Percentiles rank a stretch among this genome's conserved stretches.
Evolutionary conservation across 2,888 invertebrate species (phyloP).

Genomic region (Schizotus pectinicornis): DNA sequence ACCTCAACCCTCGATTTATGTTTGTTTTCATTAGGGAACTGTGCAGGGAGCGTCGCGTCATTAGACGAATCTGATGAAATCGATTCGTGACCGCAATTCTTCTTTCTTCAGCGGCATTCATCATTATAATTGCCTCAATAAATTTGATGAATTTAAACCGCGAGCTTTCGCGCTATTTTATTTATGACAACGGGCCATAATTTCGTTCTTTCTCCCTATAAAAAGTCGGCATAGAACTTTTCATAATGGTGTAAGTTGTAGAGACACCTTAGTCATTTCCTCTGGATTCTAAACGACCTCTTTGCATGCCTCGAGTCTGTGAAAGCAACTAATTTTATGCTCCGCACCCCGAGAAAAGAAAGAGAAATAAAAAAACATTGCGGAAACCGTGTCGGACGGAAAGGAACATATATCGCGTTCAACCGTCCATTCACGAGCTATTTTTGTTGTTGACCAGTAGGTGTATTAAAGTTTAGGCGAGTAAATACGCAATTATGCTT

Average conservation of each 20-base stretch:
- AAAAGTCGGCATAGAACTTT: constrained; percentile 37
- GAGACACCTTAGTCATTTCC: constrained; percentile 51
- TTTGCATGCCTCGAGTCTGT: constrained; percentile 46
- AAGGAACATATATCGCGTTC: constrained; percentile 38
- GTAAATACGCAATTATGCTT: not conserved
- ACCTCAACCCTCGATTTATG: not conserved
- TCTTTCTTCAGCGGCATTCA: constrained; percentile 17
- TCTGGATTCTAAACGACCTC: constrained; percentile 47
- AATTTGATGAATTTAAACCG: constrained; percentile 22
- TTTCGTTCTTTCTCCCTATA: constrained; percentile 31
- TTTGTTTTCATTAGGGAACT: not conserved
- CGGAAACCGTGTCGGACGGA: constrained; percentile 36
- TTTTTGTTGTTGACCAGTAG: constrained; percentile 1
- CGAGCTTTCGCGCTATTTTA: constrained; percentile 27
- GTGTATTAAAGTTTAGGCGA: not conserved
- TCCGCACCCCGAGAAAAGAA: constrained; percentile 42
- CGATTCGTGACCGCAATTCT: not conserved
- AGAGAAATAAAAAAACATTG: constrained; percentile 41
- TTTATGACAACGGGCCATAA: constrained; percentile 32
- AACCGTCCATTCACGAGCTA: constrained; percentile 26
- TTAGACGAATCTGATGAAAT: not conserved
- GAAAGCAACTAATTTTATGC: constrained; percentile 50
- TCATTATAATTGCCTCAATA: constrained; percentile 30
- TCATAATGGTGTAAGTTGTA: constrained; percentile 47
- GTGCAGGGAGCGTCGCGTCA: not conserved